Conservation (phyloP, 2,113 vertebrate genomes). For the Galemys pyrenaicus region DNA sequence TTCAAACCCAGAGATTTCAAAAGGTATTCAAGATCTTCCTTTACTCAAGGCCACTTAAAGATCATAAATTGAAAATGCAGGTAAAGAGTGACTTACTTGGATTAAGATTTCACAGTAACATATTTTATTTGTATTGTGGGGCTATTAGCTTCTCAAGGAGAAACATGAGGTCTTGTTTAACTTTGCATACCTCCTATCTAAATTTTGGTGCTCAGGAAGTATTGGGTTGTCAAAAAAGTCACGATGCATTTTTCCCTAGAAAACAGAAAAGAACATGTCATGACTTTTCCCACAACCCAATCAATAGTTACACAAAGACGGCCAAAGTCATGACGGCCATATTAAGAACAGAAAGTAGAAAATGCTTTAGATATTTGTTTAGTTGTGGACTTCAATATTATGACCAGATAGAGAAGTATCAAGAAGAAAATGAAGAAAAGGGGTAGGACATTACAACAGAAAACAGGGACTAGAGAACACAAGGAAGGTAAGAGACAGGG, state of each 20-base stretch:
- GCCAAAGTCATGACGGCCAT: neutral
- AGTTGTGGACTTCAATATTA: neutral
- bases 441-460: neutral
- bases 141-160: neutral
- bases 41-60: neutral
- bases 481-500: too few species aligned
- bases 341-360: neutral
- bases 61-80: neutral
- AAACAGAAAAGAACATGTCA: too few species aligned
- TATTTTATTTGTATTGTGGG: neutral
- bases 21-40: slow-evolving; percentile 9
- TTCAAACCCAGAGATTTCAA: slow-evolving; percentile 37
- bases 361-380: neutral
- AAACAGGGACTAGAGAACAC: neutral
- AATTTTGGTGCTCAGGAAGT: neutral
- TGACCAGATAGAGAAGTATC: neutral
- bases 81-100: neutral
- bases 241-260: too few species aligned
- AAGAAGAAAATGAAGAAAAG: neutral
- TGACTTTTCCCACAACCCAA: too few species aligned
- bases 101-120: neutral
- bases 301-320: neutral
- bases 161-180: neutral
- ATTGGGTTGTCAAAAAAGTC: too few species aligned
- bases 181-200: neutral